These are phyloP conservation scores for Leptopilina clavipes DNA, from an alignment of 1,140 invertebrate species.

Conservation along the genomic window DNA sequence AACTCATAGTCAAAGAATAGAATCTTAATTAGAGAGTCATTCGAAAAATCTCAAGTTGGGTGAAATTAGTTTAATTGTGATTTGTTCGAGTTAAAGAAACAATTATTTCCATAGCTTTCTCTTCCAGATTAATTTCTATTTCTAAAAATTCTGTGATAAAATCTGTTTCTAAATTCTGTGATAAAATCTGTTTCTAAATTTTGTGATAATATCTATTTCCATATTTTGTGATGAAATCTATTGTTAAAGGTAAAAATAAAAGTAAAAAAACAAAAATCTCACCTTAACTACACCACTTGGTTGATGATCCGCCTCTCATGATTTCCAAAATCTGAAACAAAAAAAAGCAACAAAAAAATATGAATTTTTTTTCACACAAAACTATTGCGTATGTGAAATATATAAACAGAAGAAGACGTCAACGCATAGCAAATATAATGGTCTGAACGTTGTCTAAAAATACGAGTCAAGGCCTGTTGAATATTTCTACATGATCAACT, in stretches of 20 bases:
- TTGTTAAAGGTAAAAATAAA: background rate
- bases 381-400: background rate
- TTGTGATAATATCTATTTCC: too few species aligned
- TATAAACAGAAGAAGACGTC: background rate
- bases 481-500: conserved; percentile 34
- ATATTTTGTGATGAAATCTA: too few species aligned
- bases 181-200: too few species aligned
- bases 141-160: too few species aligned
- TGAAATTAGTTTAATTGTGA: conserved; percentile 39
- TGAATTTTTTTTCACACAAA: background rate
- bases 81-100: conserved; percentile 42
- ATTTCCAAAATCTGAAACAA: conserved; percentile 23
- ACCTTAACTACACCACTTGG: conserved; percentile 63
- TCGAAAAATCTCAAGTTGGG: conserved; percentile 21
- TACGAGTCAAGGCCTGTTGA: conserved; percentile 40
- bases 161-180: too few species aligned
- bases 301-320: conserved; percentile 56
- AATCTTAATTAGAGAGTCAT: background rate
- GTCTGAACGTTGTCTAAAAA: conserved; percentile 38
- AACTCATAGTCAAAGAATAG: background rate
- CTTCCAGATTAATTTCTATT: background rate
- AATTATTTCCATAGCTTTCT: background rate
- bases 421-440: conserved; percentile 15
- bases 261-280: conserved; percentile 36
- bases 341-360: background rate